Evolutionary conservation across 1,140 invertebrate genomes (phyloP), one percentile per base, ranked within the genome.

Genomic region (Hestina assimilis): DNA sequence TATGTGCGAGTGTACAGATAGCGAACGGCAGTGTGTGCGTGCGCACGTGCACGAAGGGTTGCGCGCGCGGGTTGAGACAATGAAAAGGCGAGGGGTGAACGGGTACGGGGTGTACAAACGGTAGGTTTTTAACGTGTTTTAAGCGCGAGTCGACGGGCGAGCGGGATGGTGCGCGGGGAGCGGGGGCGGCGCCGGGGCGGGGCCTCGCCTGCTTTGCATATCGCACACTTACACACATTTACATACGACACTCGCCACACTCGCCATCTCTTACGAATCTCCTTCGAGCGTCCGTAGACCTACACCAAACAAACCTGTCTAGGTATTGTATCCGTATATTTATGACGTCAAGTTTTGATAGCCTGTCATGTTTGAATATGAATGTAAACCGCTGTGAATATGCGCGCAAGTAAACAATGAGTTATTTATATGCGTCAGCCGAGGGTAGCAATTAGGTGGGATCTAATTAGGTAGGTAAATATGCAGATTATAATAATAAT

Each of bases 141-240:
- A 19, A 26, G 38, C 65, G 66, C 63, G 56, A 40, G 55, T 55
- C 59, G 59, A 50, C 47, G 56, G 45, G 59, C 50, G 28, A 48
- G 35, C 50, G 54, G 6, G 63, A 69, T 29, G 55, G 51, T 21
- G 38, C 40, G 59, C 12, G 63, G 47, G 19, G 51, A 29, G 57
- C 40, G 35, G 64, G 14, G 43, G 48, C 42, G 48, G 35, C 12
- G 35, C 35, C 9, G 52, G 54, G 56, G 59, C 61, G 63, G 53
- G 52, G 58, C 60, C 47, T 59, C 47, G 65, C 24, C 54, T 67
- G 64, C 67, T 77, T 74, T 71, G 72, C 71, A 72, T 70, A 74
- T 55, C 47, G 65, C 56, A 46, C 41, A 53, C 60, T 48, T 17
- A 54, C 67, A 51, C 53, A 61, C 41, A 21, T 66, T 56, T 47